These are phyloP conservation scores for Gobionotothen gibberifrons DNA, from an alignment of 2,797 vertebrate genomes.

Conservation along the genomic window DNA sequence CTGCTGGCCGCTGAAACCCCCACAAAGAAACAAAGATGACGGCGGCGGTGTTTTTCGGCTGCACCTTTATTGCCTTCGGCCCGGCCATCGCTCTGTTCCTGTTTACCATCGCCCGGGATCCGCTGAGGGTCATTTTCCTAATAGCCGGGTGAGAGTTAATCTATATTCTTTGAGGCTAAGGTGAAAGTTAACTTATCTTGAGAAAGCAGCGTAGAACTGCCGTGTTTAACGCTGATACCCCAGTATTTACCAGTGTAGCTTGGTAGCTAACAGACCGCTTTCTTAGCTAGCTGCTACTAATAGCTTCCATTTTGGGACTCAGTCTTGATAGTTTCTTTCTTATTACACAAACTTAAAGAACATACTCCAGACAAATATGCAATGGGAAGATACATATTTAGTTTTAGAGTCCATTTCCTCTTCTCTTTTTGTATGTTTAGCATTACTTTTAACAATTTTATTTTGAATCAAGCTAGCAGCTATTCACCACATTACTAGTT, in stretches of 20 bases:
- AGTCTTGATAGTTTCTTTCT: background rate
- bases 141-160: slow-evolving; percentile 83
- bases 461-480: no score
- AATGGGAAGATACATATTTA: background rate
- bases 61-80: slow-evolving; percentile 87
- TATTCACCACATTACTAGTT: no score
- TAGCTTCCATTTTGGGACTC: slow-evolving; percentile 17
- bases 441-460: no score
- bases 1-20: background rate
- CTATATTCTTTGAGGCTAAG: fast-evolving
- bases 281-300: background rate
- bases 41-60: slow-evolving; percentile 86
- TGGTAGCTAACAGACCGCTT: slow-evolving; percentile 10
- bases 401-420: no score
- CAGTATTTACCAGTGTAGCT: background rate
- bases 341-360: background rate
- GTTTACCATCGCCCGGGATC: slow-evolving; percentile 87
- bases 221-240: background rate
- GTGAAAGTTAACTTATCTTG: fast-evolving
- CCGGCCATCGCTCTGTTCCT: slow-evolving; percentile 86
- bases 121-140: slow-evolving; percentile 87
- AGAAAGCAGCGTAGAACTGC: fast-evolving
- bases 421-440: no score
- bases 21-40: slow-evolving; percentile 78
- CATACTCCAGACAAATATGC: background rate